phyloP scores from a whole-genome alignment of 1,140 invertebrate genomes.

The Amphibalanus amphitrite region DNA sequence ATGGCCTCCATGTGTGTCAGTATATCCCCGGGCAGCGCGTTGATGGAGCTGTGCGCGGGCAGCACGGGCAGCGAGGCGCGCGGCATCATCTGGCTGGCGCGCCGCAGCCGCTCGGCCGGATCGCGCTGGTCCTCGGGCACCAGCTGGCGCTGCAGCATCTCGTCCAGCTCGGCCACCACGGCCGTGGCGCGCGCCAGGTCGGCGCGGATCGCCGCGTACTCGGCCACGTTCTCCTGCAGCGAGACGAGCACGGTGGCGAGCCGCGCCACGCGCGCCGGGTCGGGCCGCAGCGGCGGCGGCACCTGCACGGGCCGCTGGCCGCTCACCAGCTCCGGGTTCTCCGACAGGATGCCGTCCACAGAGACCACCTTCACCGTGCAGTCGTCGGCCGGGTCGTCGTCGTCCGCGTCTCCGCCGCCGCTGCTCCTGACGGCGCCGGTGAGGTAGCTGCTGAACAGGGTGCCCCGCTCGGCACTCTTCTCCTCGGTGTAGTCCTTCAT shows the following conservation, averaged over 20 bases:
- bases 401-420: conserved; percentile 8
- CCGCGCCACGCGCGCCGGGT: conserved; percentile 2
- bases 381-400: background rate
- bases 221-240: background rate
- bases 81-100: background rate
- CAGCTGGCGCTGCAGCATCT: background rate
- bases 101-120: background rate
- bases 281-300: conserved; percentile 11
- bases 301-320: conserved; percentile 8
- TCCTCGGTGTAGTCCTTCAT: conserved; percentile 14
- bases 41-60: background rate
- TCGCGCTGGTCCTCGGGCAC: background rate
- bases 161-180: background rate
- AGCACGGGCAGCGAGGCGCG: background rate
- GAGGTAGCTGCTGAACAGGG: background rate
- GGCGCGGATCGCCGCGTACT: background rate
- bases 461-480: background rate
- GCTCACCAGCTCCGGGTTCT: conserved; percentile 11
- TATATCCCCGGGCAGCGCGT: background rate
- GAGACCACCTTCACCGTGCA: background rate
- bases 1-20: background rate
- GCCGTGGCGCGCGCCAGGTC: background rate
- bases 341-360: conserved; percentile 13
- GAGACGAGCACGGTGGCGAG: background rate
- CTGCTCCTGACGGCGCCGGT: conserved; percentile 6